A percentile compares a stretch with the other conserved stretches of the same genome.
Conservation (phyloP, 2,113 vertebrate species). For the Pimephales promelas region DNA sequence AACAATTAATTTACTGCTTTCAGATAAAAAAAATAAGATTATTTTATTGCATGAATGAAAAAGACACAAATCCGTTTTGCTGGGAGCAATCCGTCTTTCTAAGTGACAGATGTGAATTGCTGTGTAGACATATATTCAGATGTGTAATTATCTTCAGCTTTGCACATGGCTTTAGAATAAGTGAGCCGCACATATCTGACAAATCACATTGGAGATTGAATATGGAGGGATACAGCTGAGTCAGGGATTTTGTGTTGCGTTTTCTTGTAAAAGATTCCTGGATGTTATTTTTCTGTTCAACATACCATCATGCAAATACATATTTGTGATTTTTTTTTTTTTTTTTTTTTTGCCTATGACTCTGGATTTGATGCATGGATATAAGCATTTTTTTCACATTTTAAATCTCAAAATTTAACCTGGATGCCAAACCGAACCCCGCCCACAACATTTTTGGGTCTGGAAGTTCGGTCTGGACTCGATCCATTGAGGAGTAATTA, state of each 20-base stretch:
- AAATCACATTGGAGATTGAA: conserved; percentile 38
- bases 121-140: conserved; percentile 55
- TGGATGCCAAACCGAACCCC: no score
- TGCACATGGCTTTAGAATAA: conserved; percentile 37
- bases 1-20: conserved; percentile 62
- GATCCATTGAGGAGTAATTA: no score
- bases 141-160: conserved; percentile 60
- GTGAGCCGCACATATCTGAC: conserved; percentile 42
- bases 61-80: conserved; percentile 7
- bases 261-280: not conserved
- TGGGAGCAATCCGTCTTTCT: conserved; percentile 40
- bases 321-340: no score
- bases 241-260: conserved; percentile 16
- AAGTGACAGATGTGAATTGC: conserved; percentile 58
- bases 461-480: no score
- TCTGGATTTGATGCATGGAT: not conserved
- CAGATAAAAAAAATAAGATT: conserved; percentile 66
- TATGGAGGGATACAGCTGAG: conserved; percentile 29
- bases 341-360: not conserved
- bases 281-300: conserved; percentile 24
- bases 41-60: conserved; percentile 64
- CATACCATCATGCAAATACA: not conserved
- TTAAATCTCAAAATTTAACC: no score
- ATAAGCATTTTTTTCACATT: no score
- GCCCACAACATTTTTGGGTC: no score